Percentiles rank a stretch among this genome's conserved stretches.
These are phyloP conservation scores for Pseudopleuronectes americanus DNA, from an alignment of 2,797 vertebrate species.

Conservation along the genomic window DNA sequence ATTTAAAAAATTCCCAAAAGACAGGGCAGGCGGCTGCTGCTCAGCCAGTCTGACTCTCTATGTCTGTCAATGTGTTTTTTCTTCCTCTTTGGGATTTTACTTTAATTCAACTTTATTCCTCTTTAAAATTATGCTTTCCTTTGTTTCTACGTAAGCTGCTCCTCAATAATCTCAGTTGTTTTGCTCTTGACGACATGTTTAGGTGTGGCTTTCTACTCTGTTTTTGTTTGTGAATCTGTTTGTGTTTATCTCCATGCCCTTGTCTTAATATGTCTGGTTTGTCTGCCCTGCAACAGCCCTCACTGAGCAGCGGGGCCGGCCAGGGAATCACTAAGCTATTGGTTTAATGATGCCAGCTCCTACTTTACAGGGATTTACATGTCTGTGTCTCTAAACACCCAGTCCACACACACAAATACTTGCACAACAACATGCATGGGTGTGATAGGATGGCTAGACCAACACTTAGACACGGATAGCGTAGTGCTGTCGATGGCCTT, in stretches of 20 bases:
- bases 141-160: neutral
- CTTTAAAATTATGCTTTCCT: neutral
- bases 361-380: constrained; percentile 79
- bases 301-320: constrained; percentile 62
- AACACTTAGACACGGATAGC: neutral
- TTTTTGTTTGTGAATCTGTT: constrained; percentile 18
- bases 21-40: constrained; percentile 55
- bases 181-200: neutral
- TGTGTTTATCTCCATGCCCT: constrained; percentile 52
- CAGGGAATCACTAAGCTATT: constrained; percentile 81
- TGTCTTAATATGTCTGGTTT: constrained; percentile 68
- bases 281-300: constrained; percentile 75
- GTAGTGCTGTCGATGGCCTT: constrained; percentile 23
- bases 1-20: constrained; percentile 76
- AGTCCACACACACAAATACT: constrained; percentile 60
- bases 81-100: constrained; percentile 1
- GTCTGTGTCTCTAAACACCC: constrained; percentile 75
- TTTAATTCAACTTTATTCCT: neutral
- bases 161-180: neutral
- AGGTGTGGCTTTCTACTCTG: constrained; percentile 13
- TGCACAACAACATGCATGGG: constrained; percentile 50
- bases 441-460: constrained; percentile 41
- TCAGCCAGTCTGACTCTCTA: constrained; percentile 67
- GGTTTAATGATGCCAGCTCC: constrained; percentile 81
- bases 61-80: constrained; percentile 38